Percentiles rank a stretch among this genome's conserved stretches.
Conservation (phyloP, 2,888 invertebrate genomes). For the Blera fallax region DNA sequence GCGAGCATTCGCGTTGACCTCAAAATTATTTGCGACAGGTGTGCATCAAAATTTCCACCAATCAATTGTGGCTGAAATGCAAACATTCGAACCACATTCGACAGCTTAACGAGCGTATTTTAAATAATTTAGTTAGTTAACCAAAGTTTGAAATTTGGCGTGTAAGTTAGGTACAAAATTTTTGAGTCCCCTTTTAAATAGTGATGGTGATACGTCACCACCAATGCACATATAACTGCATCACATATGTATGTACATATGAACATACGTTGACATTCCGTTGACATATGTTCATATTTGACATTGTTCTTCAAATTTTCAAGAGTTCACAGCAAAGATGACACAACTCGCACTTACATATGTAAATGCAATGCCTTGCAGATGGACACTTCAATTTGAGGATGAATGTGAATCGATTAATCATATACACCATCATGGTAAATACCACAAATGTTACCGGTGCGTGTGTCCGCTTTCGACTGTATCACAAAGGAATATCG, state of each 20-base stretch:
- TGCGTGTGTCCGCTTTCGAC: neutral
- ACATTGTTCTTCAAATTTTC: neutral
- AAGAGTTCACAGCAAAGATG: neutral
- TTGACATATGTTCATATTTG: neutral
- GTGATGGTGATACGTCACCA: no score
- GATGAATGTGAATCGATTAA: constrained; percentile 34
- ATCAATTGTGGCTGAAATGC: neutral
- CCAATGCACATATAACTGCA: no score
- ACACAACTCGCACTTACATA: neutral
- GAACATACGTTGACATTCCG: neutral
- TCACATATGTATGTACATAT: no score
- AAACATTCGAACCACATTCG: neutral
- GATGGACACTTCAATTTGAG: constrained; percentile 13
- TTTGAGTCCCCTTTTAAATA: neutral
- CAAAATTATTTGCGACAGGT: constrained; percentile 56
- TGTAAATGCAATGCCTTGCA: neutral
- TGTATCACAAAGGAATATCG: neutral
- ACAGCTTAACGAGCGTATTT: neutral
- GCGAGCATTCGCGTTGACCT: constrained; percentile 36
- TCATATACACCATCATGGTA: constrained; percentile 29
- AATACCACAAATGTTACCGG: constrained; percentile 44
- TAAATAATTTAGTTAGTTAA: neutral
- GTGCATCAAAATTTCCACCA: constrained; percentile 25
- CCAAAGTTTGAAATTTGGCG: neutral
- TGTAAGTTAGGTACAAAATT: neutral